A percentile compares a stretch with the other conserved stretches of the same genome.
Evolutionary conservation across 1,140 invertebrate species (phyloP).

Genomic region (Trissolcus basalis): DNA sequence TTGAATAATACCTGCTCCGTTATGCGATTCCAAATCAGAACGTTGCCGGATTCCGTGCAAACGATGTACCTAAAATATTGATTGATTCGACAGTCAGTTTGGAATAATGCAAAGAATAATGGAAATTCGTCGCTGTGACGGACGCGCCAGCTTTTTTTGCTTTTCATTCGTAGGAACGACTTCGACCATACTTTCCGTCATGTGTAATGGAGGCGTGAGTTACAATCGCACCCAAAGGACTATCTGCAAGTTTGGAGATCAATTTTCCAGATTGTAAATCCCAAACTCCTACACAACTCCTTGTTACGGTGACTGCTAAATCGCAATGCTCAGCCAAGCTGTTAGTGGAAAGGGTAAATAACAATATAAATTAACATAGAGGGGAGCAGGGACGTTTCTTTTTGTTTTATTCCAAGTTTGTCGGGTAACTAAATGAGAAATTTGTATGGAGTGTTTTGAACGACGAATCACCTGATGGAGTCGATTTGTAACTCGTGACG

Average conservation of each 20-base stretch:
- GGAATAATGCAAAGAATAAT: too few relatives aligned
- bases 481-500: conserved; percentile 97
- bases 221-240: conserved; percentile 94
- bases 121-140: too few relatives aligned
- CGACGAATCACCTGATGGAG: conserved; percentile 82
- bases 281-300: conserved; percentile 97
- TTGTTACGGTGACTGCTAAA: conserved; percentile 90
- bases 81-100: too few relatives aligned
- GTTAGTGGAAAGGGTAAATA: conserved; percentile 44
- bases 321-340: conserved; percentile 85
- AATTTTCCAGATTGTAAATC: conserved; percentile 91
- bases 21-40: conserved; percentile 94
- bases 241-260: conserved; percentile 90
- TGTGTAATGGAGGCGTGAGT: conserved; percentile 93
- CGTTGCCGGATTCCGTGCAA: conserved; percentile 93
- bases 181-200: conserved; percentile 81
- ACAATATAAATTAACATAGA: conserved; percentile 24
- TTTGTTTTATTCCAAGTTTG: too few relatives aligned
- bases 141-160: too few relatives aligned
- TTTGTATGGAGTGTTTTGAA: too few relatives aligned
- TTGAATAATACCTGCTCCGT: conserved; percentile 89
- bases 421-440: too few relatives aligned
- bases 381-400: too few relatives aligned
- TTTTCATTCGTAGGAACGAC: too few relatives aligned
- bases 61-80: conserved; percentile 81